Percentiles rank a stretch among this genome's conserved stretches.
Evolutionary conservation across 1,140 invertebrate genomes (phyloP).

Genomic region (Drosophila insularis): DNA sequence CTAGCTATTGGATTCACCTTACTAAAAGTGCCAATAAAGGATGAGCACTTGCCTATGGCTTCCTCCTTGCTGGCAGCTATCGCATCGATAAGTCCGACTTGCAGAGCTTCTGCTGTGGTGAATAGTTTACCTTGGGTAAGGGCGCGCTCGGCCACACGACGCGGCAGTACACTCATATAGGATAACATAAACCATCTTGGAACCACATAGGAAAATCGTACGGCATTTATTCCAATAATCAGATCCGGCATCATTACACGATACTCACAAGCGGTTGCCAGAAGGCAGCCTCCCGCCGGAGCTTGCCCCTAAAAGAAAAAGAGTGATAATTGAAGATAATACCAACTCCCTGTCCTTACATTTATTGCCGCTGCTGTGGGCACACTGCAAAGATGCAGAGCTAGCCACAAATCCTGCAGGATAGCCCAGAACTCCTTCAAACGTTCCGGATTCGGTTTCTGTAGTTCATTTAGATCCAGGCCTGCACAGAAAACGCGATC

Average conservation of each 20-base stretch:
- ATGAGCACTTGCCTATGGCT: constrained; percentile 86
- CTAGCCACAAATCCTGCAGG: constrained; percentile 91
- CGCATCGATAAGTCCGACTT: constrained; percentile 89
- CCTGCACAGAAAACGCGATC: constrained; percentile 92
- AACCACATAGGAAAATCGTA: constrained; percentile 88
- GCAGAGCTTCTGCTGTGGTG: constrained; percentile 88
- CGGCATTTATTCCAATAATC: constrained; percentile 92
- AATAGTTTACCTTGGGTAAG: constrained; percentile 89
- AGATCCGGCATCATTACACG: constrained; percentile 90
- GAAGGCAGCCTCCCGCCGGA: constrained; percentile 92
- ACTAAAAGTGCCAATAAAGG: constrained; percentile 86
- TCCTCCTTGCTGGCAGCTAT: constrained; percentile 87
- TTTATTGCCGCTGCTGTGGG: constrained; percentile 92
- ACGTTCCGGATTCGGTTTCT: constrained; percentile 88
- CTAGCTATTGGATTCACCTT: constrained; percentile 86
- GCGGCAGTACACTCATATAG: constrained; percentile 81
- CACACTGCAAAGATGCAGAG: constrained; percentile 88
- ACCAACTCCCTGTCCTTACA: constrained; percentile 83
- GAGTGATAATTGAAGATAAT: constrained; percentile 1
- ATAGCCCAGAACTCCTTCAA: constrained; percentile 88
- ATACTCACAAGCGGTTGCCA: constrained; percentile 92
- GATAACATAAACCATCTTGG: constrained; percentile 89
- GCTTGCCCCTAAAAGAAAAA: constrained; percentile 86
- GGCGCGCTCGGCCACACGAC: constrained; percentile 87
- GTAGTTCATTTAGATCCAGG: constrained; percentile 94